Base-by-base conservation (phyloP, 2,888 invertebrate genomes). In the Eilema sororculum region DNA sequence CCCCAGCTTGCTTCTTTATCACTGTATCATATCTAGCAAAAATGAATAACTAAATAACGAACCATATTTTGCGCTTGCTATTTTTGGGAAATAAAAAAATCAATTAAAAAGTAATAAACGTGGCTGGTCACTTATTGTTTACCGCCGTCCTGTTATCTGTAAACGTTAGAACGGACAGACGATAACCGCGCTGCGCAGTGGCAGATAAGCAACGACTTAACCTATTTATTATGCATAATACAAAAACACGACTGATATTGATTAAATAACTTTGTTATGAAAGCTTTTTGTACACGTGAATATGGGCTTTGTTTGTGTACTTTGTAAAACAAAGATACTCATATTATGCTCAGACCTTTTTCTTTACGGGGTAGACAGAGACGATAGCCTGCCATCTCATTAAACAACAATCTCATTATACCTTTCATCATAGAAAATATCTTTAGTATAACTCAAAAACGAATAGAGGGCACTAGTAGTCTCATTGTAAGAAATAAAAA, bases 101-200 rank as follows among this genome's bases (percentile, higher is more conserved):
- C n/a, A 64, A 64, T 64, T 28, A 46, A 59, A 22, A 22, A 52
- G 22, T 20, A 5, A 20, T 20, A 52, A 9, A 28, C 20, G 24
- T 12, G n/a, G 56, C n/a, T 62, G 65, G 2, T 71, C n/a, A 65
- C 24, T 25, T 64, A 64, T 41, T 56, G 28, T 58, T n/a, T 79
- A 81, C 69, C 25, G 24, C 78, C 81, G 52, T 87, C 84, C 87
- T 82, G 86, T 89, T 93, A 92, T 93, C 93, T 92, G 86, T 89
- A 87, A 88, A 85, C 87, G 84, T 84, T 87, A 84, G 86, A 87
- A 87, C 86, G 80, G 86, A 86, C 88, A 85, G 78, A 86, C 85
- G 90, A 91, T 91, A 91, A 89, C 82, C 84, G 80, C 84, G 86
- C 90, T 92, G 91, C 93, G 93, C 86, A 93, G 90, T 91, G 84